Percentiles rank a stretch among this genome's conserved stretches.
Evolutionary conservation across 92 coral and sea anemone genomes (phyloP).

Genomic region (Hydrozoanthus gracilis): DNA sequence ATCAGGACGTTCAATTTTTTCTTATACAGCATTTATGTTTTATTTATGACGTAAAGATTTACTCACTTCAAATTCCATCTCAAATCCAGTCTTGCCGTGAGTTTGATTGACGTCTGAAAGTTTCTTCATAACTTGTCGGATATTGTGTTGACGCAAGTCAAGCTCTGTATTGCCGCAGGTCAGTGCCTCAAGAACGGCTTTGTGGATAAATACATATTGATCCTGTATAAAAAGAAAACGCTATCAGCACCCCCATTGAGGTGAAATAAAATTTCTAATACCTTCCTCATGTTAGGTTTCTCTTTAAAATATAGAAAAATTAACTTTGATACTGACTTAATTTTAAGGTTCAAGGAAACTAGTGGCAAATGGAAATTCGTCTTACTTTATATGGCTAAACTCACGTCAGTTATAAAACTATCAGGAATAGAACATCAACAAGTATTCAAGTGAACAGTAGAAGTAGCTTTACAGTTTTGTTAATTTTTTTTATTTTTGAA

Average conservation of each 20-base stretch:
- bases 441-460: neutral
- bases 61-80: conserved; percentile 42
- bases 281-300: no score
- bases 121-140: conserved; percentile 31
- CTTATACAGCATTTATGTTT: neutral
- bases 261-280: neutral
- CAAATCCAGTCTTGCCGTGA: conserved; percentile 31
- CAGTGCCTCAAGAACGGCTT: conserved; percentile 38
- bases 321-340: no score
- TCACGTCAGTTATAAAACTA: no score
- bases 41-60: no score
- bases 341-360: no score
- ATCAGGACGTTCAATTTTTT: neutral
- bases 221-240: neutral
- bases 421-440: neutral
- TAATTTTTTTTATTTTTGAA: neutral
- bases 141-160: neutral
- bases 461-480: neutral
- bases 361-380: no score
- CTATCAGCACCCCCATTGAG: neutral
- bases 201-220: conserved; percentile 33
- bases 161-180: conserved; percentile 39
- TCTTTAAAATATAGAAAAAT: no score
- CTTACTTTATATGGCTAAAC: no score
- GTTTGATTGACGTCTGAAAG: conserved; percentile 8